Conservation (phyloP, 2,113 vertebrate genomes). For the Natator depressus region DNA sequence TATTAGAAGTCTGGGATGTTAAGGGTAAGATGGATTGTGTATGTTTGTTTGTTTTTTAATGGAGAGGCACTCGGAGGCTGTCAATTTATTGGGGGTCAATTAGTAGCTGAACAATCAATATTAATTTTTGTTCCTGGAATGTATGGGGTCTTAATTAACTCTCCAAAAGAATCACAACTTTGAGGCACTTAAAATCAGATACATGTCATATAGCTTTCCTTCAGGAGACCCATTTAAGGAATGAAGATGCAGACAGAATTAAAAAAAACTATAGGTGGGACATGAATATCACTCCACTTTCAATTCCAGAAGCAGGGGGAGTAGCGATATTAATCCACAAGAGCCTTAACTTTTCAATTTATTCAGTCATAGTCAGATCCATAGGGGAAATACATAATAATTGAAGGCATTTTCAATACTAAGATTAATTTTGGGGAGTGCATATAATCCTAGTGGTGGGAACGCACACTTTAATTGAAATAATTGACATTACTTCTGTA, state of each 20-base stretch:
- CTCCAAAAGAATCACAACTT: neutral
- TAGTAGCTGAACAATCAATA: neutral
- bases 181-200: neutral
- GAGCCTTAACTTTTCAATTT: neutral
- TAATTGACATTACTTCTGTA: neutral
- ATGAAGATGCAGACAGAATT: neutral
- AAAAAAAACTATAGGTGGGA: neutral
- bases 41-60: neutral
- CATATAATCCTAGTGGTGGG: neutral
- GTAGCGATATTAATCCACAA: neutral
- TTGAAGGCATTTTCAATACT: neutral
- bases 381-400: neutral
- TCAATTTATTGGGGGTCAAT: neutral
- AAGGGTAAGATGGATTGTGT: neutral
- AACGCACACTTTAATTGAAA: neutral
- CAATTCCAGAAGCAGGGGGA: neutral
- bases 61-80: neutral
- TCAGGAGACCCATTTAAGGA: neutral
- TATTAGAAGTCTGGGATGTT: neutral
- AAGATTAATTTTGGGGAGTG: neutral
- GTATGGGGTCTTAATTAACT: neutral
- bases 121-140: neutral
- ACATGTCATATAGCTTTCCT: neutral
- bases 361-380: neutral
- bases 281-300: neutral